Evolutionary conservation across 2,797 vertebrate genomes (phyloP).

Genomic region (Cygnus olor): DNA sequence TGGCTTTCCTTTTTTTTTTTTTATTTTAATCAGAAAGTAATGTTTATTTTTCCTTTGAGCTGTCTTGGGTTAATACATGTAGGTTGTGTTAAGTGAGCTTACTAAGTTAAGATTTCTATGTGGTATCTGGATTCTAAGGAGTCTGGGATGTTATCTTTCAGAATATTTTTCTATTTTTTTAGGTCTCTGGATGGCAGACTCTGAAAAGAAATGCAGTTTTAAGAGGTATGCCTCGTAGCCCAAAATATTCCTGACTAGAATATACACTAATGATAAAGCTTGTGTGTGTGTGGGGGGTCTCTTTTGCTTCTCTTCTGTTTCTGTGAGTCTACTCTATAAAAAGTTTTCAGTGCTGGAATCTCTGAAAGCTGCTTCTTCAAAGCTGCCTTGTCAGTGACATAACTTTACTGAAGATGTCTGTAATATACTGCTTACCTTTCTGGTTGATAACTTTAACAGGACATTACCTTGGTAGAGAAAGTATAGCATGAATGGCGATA

Average conservation of each 20-base stretch:
- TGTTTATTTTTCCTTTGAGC: neutral
- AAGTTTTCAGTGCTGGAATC: neutral
- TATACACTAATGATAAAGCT: neutral
- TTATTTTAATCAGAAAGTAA: neutral
- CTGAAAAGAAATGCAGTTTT: conserved; percentile 58
- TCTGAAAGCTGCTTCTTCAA: neutral
- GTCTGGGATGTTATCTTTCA: neutral
- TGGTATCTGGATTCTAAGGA: neutral
- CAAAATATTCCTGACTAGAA: neutral
- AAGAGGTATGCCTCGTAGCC: conserved; percentile 40
- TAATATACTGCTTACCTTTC: neutral
- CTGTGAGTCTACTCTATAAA: neutral
- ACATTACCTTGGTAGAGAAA: neutral
- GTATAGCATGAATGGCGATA: neutral
- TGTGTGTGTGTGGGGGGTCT: neutral
- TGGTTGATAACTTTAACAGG: neutral
- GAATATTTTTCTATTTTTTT: conserved; percentile 17
- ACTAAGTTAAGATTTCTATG: neutral
- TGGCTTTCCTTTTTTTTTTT: neutral
- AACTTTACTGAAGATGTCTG: neutral
- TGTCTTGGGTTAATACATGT: neutral
- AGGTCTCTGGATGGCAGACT: conserved; percentile 56
- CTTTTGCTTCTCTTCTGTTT: neutral
- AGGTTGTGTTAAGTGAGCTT: neutral
- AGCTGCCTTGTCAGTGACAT: neutral